These are phyloP conservation scores for Poecile atricapillus DNA, from an alignment of 2,113 vertebrate genomes.

Conservation along the genomic window DNA sequence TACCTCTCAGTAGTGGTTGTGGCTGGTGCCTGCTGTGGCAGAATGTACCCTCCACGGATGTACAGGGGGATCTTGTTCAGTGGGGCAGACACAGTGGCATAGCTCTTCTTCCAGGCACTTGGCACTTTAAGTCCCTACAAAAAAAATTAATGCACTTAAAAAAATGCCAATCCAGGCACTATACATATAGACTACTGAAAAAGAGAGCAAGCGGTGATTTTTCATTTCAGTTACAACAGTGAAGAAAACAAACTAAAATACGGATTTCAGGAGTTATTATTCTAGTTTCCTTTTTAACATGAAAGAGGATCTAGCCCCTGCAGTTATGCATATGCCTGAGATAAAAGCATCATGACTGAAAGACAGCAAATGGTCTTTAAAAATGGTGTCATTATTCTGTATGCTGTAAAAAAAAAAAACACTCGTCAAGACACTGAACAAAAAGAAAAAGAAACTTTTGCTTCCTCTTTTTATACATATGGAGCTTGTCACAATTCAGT, in stretches of 20 bases:
- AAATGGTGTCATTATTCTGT: background rate
- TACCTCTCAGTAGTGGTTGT: conserved; percentile 45
- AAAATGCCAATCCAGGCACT: background rate
- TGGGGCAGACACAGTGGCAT: background rate
- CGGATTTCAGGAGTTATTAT: background rate
- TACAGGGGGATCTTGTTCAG: conserved; percentile 52
- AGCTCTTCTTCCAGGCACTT: background rate
- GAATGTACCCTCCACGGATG: conserved; percentile 46
- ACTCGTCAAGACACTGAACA: background rate
- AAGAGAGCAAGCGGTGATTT: background rate
- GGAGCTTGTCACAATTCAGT: background rate
- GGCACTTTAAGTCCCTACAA: background rate
- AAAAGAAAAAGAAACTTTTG: background rate
- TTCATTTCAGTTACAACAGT: background rate
- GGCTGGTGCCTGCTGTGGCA: conserved; percentile 35
- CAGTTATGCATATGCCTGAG: conserved; percentile 5
- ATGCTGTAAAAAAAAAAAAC: background rate
- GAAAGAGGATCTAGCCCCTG: background rate
- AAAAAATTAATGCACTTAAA: background rate
- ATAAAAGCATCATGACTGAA: background rate
- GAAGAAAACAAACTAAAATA: background rate
- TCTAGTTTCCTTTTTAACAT: background rate
- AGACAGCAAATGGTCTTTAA: conserved; percentile 11
- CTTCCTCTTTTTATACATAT: background rate
- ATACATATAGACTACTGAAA: background rate